Percentiles rank a stretch among this genome's conserved stretches.
These are phyloP conservation scores for Apostichopus japonicus DNA, from an alignment of 35 echinoderm and acorn worm species.

Conservation along the genomic window DNA sequence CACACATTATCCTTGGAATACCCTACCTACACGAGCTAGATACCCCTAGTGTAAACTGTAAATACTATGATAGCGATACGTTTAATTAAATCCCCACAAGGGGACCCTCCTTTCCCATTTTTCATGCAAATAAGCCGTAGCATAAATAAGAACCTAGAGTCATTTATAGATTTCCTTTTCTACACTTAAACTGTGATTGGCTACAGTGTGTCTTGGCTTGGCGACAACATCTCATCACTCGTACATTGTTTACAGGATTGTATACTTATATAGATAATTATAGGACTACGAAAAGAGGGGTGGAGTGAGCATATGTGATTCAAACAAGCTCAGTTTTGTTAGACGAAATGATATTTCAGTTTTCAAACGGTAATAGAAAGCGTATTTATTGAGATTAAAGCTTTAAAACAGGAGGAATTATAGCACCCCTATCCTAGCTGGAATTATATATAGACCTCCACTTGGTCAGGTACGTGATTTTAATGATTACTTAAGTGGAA, in stretches of 20 bases:
- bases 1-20: too few relatives aligned
- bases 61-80: too few relatives aligned
- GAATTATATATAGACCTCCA: conserved; percentile 15
- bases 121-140: conserved; percentile 22
- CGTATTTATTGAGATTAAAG: conserved; percentile 24
- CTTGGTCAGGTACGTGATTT: conserved; percentile 12
- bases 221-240: background rate
- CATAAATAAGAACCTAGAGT: background rate
- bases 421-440: background rate
- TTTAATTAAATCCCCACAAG: too few relatives aligned
- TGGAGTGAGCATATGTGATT: background rate
- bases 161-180: conserved; percentile 7
- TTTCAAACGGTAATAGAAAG: conserved; percentile 5
- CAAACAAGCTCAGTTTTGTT: background rate
- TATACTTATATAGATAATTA: background rate
- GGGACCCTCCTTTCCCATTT: background rate
- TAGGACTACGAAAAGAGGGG: background rate
- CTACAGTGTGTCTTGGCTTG: background rate
- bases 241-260: background rate
- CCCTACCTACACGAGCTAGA: too few relatives aligned
- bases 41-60: too few relatives aligned
- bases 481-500: background rate
- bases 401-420: background rate
- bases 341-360: background rate
- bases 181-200: background rate